Base-by-base conservation (phyloP, 2,113 vertebrate genomes). In the Corynorhinus townsendii region DNA sequence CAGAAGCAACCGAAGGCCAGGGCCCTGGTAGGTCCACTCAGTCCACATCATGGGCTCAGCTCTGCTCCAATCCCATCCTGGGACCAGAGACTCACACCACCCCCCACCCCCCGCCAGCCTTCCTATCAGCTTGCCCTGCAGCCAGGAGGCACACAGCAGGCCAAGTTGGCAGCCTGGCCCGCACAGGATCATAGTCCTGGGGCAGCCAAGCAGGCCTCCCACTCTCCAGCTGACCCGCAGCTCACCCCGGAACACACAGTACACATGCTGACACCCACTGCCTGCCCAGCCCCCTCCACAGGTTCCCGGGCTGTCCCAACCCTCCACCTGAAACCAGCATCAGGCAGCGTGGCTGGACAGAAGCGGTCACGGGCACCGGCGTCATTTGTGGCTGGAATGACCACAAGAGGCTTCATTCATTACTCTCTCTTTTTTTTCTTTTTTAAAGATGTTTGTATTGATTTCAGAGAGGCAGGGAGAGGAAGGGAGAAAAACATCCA, bases 281-380 rank as follows among this genome's bases (percentile, higher is more conserved):
- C 72, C 59, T 0, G 6, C 16, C 49, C 71, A 30, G 66, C 12
- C 30, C 75, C 81, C 43, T 1, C 4, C 49, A 16, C 7, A n/a
- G 24, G 7, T 16, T 59, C 33, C 20, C 7, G 10, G 15, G 71
- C 0, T 33, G 33, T 59, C 11, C 47, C 47, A 47, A 24, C 43
- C 9, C 33, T 22, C 43, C 24, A 2, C 1, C 16, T 0, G 0
- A 20, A 0, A 43, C 38, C 45, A 49, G 82, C 17, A 35, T 38
- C 45, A 7, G 62, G 49, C 47, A 12, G 35, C 0, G 7, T 3
- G 35, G 71, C 64, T 2, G 11, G 69, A 38, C 17, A 11, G 59
- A 45, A 40, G 87, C 22, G 35, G 9, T n/a, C 11, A 6, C 1
- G 5, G 64, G 49, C n/a, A 2, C 3, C 3, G 12, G n/a, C 56